Evolutionary conservation across 1,140 invertebrate genomes (phyloP), one percentile per base, ranked within the genome.

Genomic region (Dinoponera quadriceps): DNA sequence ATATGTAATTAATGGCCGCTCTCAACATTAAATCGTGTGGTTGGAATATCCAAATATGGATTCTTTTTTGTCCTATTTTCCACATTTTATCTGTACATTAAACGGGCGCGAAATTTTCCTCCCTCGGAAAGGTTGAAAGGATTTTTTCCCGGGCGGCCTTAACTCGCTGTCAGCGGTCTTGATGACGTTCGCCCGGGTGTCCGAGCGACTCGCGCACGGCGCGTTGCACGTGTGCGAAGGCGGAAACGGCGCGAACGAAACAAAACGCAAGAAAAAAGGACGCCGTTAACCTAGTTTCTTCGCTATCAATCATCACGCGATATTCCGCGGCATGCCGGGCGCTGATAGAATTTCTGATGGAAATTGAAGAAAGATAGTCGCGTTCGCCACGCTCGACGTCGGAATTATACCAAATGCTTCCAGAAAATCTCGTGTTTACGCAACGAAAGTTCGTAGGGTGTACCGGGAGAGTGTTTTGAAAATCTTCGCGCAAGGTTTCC

Each of bases 261-360:
- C 54, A 71, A 83, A 59, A 62, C 14, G 29, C 13, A 38, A 82
- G 44, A 59, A 85, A 78, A 85, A 83, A 85, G 51, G 66, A 18
- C 18, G 54, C 60, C 80, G 82, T 80, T 85, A 85, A 85, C 80
- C 84, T 33, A 83, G 84, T 83, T 83, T 63, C 80, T 77, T 83
- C 63, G 84, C 81, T 78, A 85, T 85, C 84, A 78, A 85, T 85
- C 84, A 83, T 85, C 81, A 68, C 25, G 33, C 60, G 62, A 51
- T 63, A 69, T 63, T 77, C 48, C 22, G 81, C 29, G 72, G 55
- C 20, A 63, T 33, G 48, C 60, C 55, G 73, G 71, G 51, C 62
- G 81, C 49, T 66, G 84, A 85, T 85, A 78, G 73, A 85, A 83
- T 83, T 65, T 44, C 73, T 74, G 82, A 85, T 85, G 57, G 66